Base-by-base conservation (phyloP, 1,140 invertebrate species). In the Ganaspis sp. region DNA sequence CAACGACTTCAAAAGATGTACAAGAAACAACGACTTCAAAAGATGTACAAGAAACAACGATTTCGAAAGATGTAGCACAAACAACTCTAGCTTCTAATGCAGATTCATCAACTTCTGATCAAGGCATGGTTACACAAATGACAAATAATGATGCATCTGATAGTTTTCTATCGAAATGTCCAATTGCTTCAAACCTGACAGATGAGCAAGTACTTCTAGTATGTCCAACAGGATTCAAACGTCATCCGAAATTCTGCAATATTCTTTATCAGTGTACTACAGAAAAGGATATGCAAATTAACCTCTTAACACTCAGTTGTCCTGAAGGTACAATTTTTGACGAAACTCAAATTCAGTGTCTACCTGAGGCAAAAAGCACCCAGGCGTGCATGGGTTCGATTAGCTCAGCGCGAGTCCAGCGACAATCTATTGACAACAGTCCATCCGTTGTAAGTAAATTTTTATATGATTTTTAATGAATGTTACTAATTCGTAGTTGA, bases 221-320 rank as follows among this genome's bases (percentile, higher is more conserved):
- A 4, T 97, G 96, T 85, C 96, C 96, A 15, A 95, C 95, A 40
- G 95, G 95, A 40, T 97, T 97, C 89, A 93, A 92, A 83, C 93
- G 95, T 78, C 96, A 97, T 92, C 95, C 96, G 0, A 95, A 96
- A 86, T 94, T 95, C 83, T 97, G 96, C 84, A 95, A 96, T 86
- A 87, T 96, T 53, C 96, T 97, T 89, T 97, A 97, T 83, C 96
- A 97, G 87, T 97, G 96, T 86, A 95, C 93, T 15, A 92, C 92
- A 75, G 87, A 92, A 0, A 90, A 93, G 21, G 93, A 89, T 40
- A 93, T 94, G 84, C 94, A 96, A 78, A 89, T 95, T 6, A 96
- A 95, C 83, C 92, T 96, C 73, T 91, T 95, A 1, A 92, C 94
- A 3, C 93, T 97, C 69, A 93, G 93, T 69, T 97, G 96, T 89